Base-by-base conservation (phyloP, 1,140 invertebrate genomes). In the Drosophila subpulchrella region DNA sequence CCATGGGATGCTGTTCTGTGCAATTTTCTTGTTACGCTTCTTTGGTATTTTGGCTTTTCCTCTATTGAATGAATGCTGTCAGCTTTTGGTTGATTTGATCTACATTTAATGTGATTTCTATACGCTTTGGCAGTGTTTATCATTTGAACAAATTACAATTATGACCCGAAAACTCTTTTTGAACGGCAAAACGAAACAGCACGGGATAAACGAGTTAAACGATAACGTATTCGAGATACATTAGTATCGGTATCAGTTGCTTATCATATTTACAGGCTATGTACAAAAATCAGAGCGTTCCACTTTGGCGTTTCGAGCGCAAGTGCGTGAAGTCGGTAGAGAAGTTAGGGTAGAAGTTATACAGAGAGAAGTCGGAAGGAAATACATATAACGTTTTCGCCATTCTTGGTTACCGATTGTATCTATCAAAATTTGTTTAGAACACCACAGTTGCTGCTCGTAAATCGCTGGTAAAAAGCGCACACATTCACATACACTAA, bases 101-200 rank as follows among this genome's bases (percentile, higher is more conserved):
- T 65, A 79, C 59, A 85, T 81, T 79, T 77, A 48, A 77, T 65
- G 77, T 89, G 84, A 89, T 89, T 89, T 81, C 85, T 80, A 84
- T 89, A 89, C 84, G 84, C 84, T 78, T 89, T 89, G 84, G 84
- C 84, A 89, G 84, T 89, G 84, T 89, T 89, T 89, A 74, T 84
- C 58, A 75, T 89, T 89, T 84, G 77, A 89, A 89, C 76, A 78
- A 88, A 88, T 84, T 66, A 70, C 58, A 80, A 75, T 48, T 71
- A 56, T 55, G 42, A 70, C 74, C 55, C 67, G 62, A 77, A 78
- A 74, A 66, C 60, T 58, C 41, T 53, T 47, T 20, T 42, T 39
- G 51, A 60, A 72, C 66, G 47, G 67, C 65, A 32, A 58, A 72
- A 72, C 61, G 61, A 66, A 66, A 66, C 61, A 68, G 65, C 65